Percentiles rank a stretch among this genome's conserved stretches.
phyloP scores from a whole-genome alignment of 2,113 vertebrate genomes.

The Hypomesus transpacificus region DNA sequence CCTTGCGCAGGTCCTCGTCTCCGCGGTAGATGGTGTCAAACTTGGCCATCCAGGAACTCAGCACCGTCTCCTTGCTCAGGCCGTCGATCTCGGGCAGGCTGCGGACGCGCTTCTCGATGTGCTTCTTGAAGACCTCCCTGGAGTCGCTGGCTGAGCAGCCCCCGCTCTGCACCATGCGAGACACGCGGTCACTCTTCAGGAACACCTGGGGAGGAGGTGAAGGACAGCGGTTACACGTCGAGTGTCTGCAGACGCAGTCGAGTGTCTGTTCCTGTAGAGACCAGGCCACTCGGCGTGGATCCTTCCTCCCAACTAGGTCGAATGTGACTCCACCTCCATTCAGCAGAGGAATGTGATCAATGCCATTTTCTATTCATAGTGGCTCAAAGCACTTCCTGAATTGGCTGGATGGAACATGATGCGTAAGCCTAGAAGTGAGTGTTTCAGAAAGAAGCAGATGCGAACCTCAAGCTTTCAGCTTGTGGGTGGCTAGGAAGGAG shows the following conservation, averaged over 20 bases:
- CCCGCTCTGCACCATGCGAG: constrained; percentile 95
- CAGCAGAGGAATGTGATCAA: too few species aligned
- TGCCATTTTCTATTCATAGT: too few species aligned
- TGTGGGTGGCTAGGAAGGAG: too few species aligned
- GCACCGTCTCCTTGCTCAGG: constrained; percentile 96
- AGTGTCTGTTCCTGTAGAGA: too few species aligned
- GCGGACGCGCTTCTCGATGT: constrained; percentile 97
- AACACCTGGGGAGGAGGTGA: constrained; percentile 77
- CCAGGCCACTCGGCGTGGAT: too few species aligned
- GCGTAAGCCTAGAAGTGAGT: too few species aligned
- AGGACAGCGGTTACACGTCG: not conserved
- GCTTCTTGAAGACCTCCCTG: constrained; percentile 97
- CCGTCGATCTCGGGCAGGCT: constrained; percentile 96
- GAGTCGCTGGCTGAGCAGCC: constrained; percentile 94
- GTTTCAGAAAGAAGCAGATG: too few species aligned
- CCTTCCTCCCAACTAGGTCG: too few species aligned
- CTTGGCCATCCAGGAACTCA: constrained; percentile 98
- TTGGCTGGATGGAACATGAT: too few species aligned
- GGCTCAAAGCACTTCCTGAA: too few species aligned
- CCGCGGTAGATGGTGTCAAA: constrained; percentile 97
- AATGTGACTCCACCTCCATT: too few species aligned
- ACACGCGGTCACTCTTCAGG: constrained; percentile 94
- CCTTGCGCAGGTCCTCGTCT: constrained; percentile 93
- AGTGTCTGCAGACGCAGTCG: not conserved
- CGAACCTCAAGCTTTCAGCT: too few species aligned